These are phyloP conservation scores for Drosophila lutescens DNA, from an alignment of 2,888 invertebrate species.

Conservation along the genomic window DNA sequence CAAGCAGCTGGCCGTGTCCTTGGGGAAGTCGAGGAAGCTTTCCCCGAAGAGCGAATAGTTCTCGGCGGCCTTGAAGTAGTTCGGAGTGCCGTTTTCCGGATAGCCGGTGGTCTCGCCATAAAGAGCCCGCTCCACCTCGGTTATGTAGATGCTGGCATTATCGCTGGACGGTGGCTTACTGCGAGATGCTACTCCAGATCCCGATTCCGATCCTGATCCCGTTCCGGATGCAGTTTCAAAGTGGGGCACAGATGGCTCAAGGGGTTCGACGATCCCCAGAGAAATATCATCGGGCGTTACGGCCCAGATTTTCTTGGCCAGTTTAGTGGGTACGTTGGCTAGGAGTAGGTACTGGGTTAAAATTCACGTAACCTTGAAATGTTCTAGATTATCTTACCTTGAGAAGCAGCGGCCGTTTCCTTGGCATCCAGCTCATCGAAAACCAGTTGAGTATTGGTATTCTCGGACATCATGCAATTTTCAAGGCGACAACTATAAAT, in stretches of 20 bases:
- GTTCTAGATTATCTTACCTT: slow-evolving; percentile 2
- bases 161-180: slow-evolving; percentile 1
- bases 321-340: slow-evolving; percentile 47
- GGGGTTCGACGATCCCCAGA: slow-evolving; percentile 7
- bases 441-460: neutral
- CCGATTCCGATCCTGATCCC: neutral
- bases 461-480: slow-evolving; percentile 12
- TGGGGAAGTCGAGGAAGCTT: slow-evolving; percentile 71
- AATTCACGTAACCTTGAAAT: neutral
- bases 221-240: neutral
- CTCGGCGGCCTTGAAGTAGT: slow-evolving; percentile 80
- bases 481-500: neutral
- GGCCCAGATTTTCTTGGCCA: slow-evolving; percentile 58
- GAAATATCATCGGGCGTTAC: slow-evolving; percentile 35
- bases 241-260: neutral
- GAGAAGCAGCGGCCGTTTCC: slow-evolving; percentile 16
- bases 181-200: neutral
- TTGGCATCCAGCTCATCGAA: slow-evolving; percentile 8
- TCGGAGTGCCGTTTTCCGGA: slow-evolving; percentile 66
- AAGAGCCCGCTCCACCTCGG: slow-evolving; percentile 77
- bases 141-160: slow-evolving; percentile 30
- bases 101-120: slow-evolving; percentile 67
- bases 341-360: neutral
- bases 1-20: slow-evolving; percentile 54
- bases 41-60: slow-evolving; percentile 78